Evolutionary conservation across 2,113 vertebrate species (phyloP).

Genomic region (Agapornis roseicollis): DNA sequence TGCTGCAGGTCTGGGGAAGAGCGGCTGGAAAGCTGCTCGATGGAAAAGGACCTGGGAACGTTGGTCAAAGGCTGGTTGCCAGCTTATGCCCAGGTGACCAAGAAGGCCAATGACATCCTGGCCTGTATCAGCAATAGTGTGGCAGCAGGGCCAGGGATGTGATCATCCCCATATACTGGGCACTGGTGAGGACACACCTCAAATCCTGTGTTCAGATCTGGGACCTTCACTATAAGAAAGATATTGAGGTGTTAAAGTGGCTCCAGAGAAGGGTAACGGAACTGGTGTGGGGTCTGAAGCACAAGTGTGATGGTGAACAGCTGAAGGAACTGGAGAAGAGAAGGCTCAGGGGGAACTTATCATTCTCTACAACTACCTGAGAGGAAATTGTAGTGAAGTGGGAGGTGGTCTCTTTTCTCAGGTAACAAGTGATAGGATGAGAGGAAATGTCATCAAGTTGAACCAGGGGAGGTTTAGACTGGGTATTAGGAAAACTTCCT

Average conservation of each 20-base stretch:
- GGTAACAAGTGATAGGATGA: rapidly evolving
- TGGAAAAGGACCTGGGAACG: neutral
- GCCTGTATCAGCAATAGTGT: neutral
- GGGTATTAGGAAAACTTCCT: neutral
- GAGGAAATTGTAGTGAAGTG: neutral
- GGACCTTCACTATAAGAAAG: neutral
- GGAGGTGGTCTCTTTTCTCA: rapidly evolving
- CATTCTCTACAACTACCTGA: neutral
- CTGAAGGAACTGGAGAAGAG: neutral
- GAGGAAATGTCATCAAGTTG: neutral
- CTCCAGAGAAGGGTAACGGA: neutral
- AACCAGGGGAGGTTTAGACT: neutral
- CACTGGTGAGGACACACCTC: neutral
- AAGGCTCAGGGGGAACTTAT: rapidly evolving
- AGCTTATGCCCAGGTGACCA: neutral
- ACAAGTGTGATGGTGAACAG: neutral
- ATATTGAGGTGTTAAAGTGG: rapidly evolving
- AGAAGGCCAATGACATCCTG: neutral
- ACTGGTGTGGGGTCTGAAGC: neutral
- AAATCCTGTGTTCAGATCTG: neutral
- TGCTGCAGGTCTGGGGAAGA: neutral
- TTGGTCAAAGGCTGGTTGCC: neutral
- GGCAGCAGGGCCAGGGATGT: rapidly evolving
- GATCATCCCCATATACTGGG: rapidly evolving
- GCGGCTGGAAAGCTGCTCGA: neutral